phyloP scores from a whole-genome alignment of 2,797 vertebrate species.

The Falco naumanni region DNA sequence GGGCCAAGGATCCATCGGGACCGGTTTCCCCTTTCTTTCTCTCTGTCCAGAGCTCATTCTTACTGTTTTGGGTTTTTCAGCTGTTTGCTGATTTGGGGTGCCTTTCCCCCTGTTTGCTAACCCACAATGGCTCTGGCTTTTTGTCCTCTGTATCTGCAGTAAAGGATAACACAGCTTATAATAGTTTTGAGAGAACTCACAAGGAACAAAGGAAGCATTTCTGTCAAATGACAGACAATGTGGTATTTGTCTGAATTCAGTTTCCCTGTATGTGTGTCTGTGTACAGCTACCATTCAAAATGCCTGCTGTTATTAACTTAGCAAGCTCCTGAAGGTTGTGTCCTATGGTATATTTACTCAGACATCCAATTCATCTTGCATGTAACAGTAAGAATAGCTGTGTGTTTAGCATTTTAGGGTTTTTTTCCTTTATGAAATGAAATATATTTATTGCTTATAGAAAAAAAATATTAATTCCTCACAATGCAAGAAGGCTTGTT shows the following conservation, averaged over 20 bases:
- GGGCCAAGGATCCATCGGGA: fast-evolving
- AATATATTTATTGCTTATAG: constrained; percentile 18
- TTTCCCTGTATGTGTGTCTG: background rate
- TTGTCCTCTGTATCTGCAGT: background rate
- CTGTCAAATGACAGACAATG: background rate
- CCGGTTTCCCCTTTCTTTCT: fast-evolving
- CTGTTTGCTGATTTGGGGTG: too few species aligned
- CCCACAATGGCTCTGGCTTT: background rate
- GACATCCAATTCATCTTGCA: background rate
- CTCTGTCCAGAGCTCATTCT: background rate
- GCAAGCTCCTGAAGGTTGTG: background rate
- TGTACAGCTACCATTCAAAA: background rate
- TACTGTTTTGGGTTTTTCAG: background rate
- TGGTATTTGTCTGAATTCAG: background rate
- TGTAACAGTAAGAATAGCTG: background rate
- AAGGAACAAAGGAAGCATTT: background rate
- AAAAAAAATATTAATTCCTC: background rate
- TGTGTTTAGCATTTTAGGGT: background rate
- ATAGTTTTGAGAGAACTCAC: background rate
- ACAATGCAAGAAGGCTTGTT: background rate
- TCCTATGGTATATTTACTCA: background rate
- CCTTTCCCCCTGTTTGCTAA: background rate
- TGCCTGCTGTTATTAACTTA: background rate
- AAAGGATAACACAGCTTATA: background rate
- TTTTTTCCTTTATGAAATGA: background rate